Evolutionary conservation across 1,140 invertebrate genomes (phyloP), one percentile per base, ranked within the genome.

Genomic region (Sarcophaga bullata): DNA sequence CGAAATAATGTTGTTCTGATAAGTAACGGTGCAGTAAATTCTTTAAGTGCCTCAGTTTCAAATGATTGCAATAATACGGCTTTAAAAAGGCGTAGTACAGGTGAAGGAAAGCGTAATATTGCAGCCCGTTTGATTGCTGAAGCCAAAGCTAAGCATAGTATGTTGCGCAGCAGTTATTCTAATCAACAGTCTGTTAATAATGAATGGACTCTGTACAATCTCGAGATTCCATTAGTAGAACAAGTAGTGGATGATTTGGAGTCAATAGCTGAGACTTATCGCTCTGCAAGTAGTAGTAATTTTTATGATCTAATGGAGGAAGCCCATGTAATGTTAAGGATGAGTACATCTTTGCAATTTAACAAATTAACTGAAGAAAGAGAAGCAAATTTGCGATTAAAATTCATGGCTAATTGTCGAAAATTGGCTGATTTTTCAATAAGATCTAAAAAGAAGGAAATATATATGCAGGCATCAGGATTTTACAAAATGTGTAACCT

Each of bases 181-280:
- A 88, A 85, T 8, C 81, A 80, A 52, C 75, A 84, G 0, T 62
- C 81, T 76, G 84, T 87, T 17, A 73, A 84, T 6, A 89, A 89
- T 3, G 93, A 95, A 82, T 95, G 94, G 93, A 95, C 94, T 2
- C 86, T 95, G 8, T 95, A 95, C 84, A 93, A 92, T 13, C 86
- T 95, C 37, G 92, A 92, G 83, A 85, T 94, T 73, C 94, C 94
- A 0, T 90, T 90, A 4, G 90, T 93, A 6, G 91, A 92, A 78
- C 92, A 92, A 48, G 87, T 95, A 5, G 94, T 94, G 84, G 91
- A 92, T 50, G 94, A 95, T 85, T 92, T 95, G 83, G 89, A 94
- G 46, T 92, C 92, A 80, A 92, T 95, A 62, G 94, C 94, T 1
- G 92, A 92, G 68, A 91, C 91, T 68, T 93, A 95, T 87, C 92